Percentiles rank a stretch among this genome's conserved stretches.
Evolutionary conservation across 2,797 vertebrate genomes (phyloP).

Genomic region (Ctenochaetus hawaiiensis): DNA sequence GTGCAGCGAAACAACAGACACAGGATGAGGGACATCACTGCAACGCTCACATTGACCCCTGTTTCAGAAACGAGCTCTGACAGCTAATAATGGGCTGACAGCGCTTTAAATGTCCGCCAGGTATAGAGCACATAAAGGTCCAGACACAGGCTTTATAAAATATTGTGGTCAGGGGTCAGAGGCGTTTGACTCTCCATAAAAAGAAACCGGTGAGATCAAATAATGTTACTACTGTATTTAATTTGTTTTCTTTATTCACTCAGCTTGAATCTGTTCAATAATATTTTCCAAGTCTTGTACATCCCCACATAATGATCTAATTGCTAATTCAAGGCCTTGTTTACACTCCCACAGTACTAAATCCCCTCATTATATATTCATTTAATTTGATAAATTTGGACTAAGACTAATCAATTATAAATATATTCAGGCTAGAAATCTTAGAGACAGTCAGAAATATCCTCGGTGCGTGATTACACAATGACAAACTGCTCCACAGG

Average conservation of each 20-base stretch:
- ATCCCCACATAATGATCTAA: background rate
- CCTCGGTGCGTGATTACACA: background rate
- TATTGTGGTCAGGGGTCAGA: constrained; percentile 5
- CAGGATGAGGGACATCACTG: constrained; percentile 41
- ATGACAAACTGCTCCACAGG: background rate
- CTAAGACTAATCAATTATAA: background rate
- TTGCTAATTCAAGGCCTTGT: background rate
- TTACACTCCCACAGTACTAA: background rate
- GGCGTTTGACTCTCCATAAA: background rate
- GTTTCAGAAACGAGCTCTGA: constrained; percentile 49
- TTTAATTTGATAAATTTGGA: background rate
- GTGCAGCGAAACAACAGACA: constrained; percentile 37
- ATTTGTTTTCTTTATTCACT: rapidly evolving
- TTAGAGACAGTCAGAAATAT: background rate
- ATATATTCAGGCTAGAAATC: background rate
- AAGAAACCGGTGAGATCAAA: background rate
- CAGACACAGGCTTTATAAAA: background rate
- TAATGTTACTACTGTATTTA: background rate
- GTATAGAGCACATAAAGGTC: constrained; percentile 1
- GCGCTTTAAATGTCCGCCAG: constrained; percentile 21
- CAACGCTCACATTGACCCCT: constrained; percentile 16
- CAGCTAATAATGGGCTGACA: constrained; percentile 44
- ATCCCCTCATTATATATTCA: background rate
- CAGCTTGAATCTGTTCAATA: background rate
- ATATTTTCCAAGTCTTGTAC: background rate